These are phyloP conservation scores for Amazona guildingii DNA, from an alignment of 2,113 vertebrate species.

Conservation along the genomic window DNA sequence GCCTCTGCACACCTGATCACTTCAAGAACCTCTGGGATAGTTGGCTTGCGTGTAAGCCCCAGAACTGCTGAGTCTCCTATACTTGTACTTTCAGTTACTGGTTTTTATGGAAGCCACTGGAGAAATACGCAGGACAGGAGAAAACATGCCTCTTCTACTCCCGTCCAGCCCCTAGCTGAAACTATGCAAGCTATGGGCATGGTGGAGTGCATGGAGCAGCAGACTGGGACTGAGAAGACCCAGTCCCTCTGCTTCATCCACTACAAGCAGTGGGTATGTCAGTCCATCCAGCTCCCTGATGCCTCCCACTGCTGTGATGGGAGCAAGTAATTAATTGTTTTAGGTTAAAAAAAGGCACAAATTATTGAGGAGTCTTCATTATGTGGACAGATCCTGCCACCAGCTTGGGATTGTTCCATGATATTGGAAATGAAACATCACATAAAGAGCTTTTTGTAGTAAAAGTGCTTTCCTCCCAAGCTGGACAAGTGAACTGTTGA, in stretches of 20 bases:
- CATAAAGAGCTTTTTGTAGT: neutral
- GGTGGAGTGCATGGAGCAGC: neutral
- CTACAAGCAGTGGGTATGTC: neutral
- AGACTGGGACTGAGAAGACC: fast-evolving
- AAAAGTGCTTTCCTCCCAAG: neutral
- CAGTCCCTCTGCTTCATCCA: neutral
- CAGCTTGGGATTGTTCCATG: neutral
- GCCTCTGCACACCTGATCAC: neutral
- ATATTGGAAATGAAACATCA: fast-evolving
- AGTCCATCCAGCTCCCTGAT: neutral
- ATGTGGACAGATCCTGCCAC: neutral
- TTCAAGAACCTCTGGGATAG: neutral
- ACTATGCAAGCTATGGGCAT: neutral
- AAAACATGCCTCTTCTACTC: neutral
- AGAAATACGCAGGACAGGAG: neutral
- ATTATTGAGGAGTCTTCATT: neutral
- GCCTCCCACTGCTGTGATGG: neutral
- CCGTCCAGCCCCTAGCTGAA: neutral
- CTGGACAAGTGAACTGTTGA: neutral
- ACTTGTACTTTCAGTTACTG: neutral
- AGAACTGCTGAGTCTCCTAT: neutral
- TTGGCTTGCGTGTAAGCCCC: neutral
- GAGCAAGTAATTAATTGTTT: neutral
- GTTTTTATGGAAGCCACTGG: neutral
- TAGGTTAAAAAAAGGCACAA: neutral